phyloP scores from a whole-genome alignment of 1,140 invertebrate species.

The Ceratosolen fusciceps region DNA sequence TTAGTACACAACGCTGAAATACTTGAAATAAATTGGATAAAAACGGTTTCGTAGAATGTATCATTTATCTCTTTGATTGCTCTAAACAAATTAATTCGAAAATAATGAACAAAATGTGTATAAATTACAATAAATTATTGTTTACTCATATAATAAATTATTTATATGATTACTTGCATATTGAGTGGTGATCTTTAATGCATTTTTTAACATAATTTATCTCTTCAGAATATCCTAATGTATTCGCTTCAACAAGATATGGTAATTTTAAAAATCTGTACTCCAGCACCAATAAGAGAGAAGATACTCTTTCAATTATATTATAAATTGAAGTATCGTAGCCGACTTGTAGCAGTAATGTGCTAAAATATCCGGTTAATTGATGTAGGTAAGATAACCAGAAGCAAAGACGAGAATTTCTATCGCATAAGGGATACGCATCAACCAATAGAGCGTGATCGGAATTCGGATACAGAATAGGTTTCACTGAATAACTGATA shows the following conservation, averaged over 20 bases:
- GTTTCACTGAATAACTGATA: slow-evolving; percentile 44
- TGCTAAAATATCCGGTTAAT: slow-evolving; percentile 33
- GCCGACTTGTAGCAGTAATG: slow-evolving; percentile 50
- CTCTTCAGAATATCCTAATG: background rate
- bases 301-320: slow-evolving; percentile 50
- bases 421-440: slow-evolving; percentile 54
- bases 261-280: slow-evolving; percentile 37
- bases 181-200: slow-evolving; percentile 50
- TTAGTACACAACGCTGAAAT: slow-evolving; percentile 50
- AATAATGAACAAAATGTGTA: background rate
- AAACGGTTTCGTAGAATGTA: slow-evolving; percentile 46
- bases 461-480: slow-evolving; percentile 47
- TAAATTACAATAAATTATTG: background rate
- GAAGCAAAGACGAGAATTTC: slow-evolving; percentile 35
- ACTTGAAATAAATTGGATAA: slow-evolving; percentile 53
- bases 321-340: slow-evolving; percentile 52
- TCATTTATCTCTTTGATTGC: slow-evolving; percentile 47
- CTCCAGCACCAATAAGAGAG: slow-evolving; percentile 52
- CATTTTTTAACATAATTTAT: slow-evolving; percentile 25
- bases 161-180: slow-evolving; percentile 51
- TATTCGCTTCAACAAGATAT: background rate
- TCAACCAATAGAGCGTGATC: slow-evolving; percentile 46
- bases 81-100: slow-evolving; percentile 43
- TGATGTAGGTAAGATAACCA: slow-evolving; percentile 54
- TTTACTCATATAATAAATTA: background rate